phyloP scores from a whole-genome alignment of 2,113 vertebrate species.

The Camelus dromedarius region DNA sequence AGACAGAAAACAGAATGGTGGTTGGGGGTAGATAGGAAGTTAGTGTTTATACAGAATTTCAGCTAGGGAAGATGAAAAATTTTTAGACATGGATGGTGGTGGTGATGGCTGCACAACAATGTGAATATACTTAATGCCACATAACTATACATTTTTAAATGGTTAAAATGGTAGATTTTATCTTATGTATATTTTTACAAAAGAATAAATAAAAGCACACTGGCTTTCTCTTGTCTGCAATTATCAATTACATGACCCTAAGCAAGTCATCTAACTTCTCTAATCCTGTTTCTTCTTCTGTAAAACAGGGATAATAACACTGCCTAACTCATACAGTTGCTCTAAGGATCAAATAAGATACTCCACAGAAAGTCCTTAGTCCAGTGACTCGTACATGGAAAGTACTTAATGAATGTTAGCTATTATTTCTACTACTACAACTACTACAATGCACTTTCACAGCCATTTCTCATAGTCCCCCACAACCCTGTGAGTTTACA shows the following conservation, averaged over 20 bases:
- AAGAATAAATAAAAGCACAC: neutral
- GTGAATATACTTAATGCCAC: constrained; percentile 34
- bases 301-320: constrained; percentile 19
- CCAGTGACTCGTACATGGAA: neutral
- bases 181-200: neutral
- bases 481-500: constrained; percentile 2
- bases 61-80: neutral
- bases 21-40: neutral
- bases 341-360: constrained; percentile 49
- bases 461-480: neutral
- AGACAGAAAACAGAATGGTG: constrained; percentile 48
- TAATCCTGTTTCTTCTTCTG: constrained; percentile 35
- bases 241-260: constrained; percentile 13
- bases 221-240: constrained; percentile 35
- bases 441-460: constrained; percentile 21
- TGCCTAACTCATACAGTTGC: neutral
- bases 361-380: constrained; percentile 12
- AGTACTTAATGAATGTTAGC: constrained; percentile 5
- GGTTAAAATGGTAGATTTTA: constrained; percentile 16
- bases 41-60: neutral
- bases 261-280: constrained; percentile 44
- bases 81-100: neutral
- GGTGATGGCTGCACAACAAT: neutral
- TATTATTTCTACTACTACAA: neutral
- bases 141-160: neutral